Base-by-base conservation (phyloP, 2,797 vertebrate species). In the Ispidina lecontei region DNA sequence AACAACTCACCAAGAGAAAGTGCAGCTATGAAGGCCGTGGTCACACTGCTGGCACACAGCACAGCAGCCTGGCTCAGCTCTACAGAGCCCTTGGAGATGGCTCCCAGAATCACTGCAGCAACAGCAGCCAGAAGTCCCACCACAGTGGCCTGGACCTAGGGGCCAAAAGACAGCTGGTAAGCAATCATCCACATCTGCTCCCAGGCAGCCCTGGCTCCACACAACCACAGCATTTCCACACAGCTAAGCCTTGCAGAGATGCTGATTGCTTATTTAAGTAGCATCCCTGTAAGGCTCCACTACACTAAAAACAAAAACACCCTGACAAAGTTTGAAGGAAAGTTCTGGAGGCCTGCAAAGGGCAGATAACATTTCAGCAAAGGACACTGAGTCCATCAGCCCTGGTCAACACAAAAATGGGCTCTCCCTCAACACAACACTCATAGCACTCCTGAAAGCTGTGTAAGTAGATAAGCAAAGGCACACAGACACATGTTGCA, bases 41-140 rank as follows among this genome's bases (percentile, higher is more conserved):
- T 97, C 88, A 99, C 97, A 1, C 99, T 99, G 98, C 99, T 99
- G 73, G 98, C 98, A 72, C 99, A 99, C 62, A 99, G 97, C 76
- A 99, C 96, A 0, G 98, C 98, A 5, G 98, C 98, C 97, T 98
- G 98, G 90, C 98, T 97, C 90, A 98, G 92, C 59, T 99, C 98
- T 54, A 99, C 52, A 3, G 98, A 98, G n/a, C 98, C 98, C 85
- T 98, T 97, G 18, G 98, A 98, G 76, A 98, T 80, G 1, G 98
- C 97, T 1, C 99, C 99, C 96, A 99, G 97, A 87, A 98, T 97
- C 68, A 99, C 92, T 2, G 98, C 99, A 7, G 98, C 98, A 39
- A 99, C 16, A 0, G 99, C 99, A 6, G 99, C 99, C 83, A 99
- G 98, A 59, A 99, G 98, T 35, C 99, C 99, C 87, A 99, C 98